These are phyloP conservation scores for Aramus guarauna DNA, from an alignment of 2,113 vertebrate genomes.

Conservation along the genomic window DNA sequence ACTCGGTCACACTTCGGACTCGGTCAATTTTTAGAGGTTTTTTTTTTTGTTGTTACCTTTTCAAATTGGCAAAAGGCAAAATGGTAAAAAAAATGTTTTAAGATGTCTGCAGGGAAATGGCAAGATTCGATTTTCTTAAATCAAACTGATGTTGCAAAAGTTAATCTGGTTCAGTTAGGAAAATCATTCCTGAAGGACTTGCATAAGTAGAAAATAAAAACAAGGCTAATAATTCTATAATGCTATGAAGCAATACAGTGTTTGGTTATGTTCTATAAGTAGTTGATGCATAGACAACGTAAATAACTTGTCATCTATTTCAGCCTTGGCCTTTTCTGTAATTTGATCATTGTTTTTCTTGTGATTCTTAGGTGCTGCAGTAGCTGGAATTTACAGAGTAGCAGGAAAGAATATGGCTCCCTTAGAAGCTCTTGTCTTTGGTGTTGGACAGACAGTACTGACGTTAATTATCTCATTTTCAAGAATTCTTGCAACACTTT, in stretches of 20 bases:
- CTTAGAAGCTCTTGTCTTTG: constrained; percentile 93
- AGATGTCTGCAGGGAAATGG: background rate
- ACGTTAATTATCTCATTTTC: constrained; percentile 93
- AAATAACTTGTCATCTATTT: background rate
- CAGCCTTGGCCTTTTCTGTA: background rate
- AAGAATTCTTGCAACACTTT: constrained; percentile 92
- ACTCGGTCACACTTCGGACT: background rate
- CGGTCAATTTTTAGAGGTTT: background rate
- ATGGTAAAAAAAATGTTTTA: background rate
- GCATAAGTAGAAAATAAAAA: background rate
- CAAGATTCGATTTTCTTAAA: background rate
- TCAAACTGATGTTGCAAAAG: background rate
- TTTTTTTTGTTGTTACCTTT: background rate
- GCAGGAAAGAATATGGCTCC: constrained; percentile 97
- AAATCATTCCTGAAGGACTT: background rate
- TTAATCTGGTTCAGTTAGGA: background rate
- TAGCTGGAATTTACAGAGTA: constrained; percentile 94
- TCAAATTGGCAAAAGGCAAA: background rate
- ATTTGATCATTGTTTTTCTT: background rate
- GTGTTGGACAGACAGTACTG: constrained; percentile 92
- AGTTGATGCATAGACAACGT: background rate
- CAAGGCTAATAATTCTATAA: background rate
- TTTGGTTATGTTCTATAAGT: background rate
- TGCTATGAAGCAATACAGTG: background rate
- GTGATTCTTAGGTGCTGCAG: constrained; percentile 85